Evolutionary conservation across 1,140 invertebrate species (phyloP).

Genomic region (Triops longicaudatus): DNA sequence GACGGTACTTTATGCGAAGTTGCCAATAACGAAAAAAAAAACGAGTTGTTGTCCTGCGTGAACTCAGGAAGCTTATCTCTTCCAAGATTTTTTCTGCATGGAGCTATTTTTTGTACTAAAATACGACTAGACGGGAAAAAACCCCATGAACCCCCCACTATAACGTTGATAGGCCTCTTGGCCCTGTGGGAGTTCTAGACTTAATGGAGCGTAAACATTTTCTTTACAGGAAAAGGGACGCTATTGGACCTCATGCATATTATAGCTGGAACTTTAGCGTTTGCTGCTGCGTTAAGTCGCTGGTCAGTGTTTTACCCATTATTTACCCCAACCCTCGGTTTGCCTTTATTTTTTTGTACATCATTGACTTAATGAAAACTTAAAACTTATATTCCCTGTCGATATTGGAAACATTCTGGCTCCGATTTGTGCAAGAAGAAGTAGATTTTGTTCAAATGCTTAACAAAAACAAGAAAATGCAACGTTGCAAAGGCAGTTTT

Average conservation of each 20-base stretch:
- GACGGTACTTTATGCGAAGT: not conserved
- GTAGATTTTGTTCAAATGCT: too few species aligned
- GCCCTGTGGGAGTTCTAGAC: not conserved
- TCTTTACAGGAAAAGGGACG: not conserved
- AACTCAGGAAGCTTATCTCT: not conserved
- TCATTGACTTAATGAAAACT: too few species aligned
- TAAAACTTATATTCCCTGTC: too few species aligned
- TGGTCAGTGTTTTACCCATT: too few species aligned
- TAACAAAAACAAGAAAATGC: too few species aligned
- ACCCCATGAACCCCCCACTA: not conserved
- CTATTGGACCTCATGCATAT: conserved; percentile 7
- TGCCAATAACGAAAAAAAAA: not conserved
- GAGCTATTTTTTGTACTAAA: not conserved
- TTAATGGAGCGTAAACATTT: not conserved
- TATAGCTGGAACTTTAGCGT: not conserved
- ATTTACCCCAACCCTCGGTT: too few species aligned
- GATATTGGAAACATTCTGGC: too few species aligned
- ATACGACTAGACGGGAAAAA: not conserved
- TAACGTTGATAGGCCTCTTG: not conserved
- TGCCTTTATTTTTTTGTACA: too few species aligned
- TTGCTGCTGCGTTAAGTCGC: too few species aligned
- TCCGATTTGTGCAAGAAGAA: too few species aligned
- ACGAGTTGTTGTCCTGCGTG: not conserved
- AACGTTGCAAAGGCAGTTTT: too few species aligned
- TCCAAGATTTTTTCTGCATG: not conserved